These are phyloP conservation scores for Muscidifurax raptorellus DNA, from an alignment of 1,140 invertebrate species.

Conservation along the genomic window DNA sequence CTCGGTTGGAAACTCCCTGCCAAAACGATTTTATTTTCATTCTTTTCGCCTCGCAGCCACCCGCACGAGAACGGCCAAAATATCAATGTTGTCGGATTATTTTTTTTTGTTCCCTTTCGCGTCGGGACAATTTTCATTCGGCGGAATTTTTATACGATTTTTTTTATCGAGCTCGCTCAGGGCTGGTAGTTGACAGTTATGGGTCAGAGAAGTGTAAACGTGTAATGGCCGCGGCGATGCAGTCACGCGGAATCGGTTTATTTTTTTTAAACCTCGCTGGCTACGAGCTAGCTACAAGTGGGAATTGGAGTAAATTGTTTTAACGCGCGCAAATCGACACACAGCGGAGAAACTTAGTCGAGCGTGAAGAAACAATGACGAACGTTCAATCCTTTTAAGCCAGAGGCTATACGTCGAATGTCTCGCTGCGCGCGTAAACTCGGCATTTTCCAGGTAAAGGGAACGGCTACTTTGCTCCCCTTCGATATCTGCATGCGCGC, in stretches of 20 bases:
- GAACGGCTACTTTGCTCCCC: slow-evolving; percentile 16
- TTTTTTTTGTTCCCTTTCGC: not conserved
- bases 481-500: not conserved
- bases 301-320: no score
- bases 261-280: no score
- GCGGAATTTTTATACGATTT: not conserved
- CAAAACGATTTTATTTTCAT: slow-evolving; percentile 45
- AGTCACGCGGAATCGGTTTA: no score
- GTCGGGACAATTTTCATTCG: not conserved
- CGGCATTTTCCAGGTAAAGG: slow-evolving; percentile 48
- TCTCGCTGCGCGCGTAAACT: slow-evolving; percentile 39
- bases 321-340: no score
- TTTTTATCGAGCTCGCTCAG: not conserved
- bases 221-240: not conserved
- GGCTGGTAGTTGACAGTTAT: not conserved
- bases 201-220: not conserved
- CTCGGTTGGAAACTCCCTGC: not conserved
- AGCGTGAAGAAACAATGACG: slow-evolving; percentile 7
- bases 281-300: no score
- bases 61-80: not conserved
- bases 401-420: not conserved
- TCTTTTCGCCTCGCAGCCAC: not conserved
- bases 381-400: slow-evolving; percentile 34
- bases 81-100: slow-evolving; percentile 34
- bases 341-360: no score